These are phyloP conservation scores for Guaruba guarouba DNA, from an alignment of 2,113 vertebrate species.

Conservation along the genomic window DNA sequence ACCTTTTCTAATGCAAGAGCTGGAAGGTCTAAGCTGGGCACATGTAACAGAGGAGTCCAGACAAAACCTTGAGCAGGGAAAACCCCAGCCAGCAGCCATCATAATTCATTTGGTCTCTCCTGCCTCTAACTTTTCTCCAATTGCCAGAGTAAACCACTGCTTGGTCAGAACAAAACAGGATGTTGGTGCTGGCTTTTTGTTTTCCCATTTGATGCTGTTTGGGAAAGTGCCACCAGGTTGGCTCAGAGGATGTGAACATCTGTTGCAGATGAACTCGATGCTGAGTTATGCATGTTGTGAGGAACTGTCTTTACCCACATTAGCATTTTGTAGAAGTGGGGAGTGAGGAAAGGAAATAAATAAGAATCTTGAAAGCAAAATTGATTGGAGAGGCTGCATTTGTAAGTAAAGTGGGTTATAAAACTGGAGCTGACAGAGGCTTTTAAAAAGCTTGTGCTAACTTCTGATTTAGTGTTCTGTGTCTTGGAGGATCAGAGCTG, in stretches of 20 bases:
- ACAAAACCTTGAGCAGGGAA: background rate
- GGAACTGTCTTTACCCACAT: constrained; percentile 12
- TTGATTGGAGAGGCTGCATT: constrained; percentile 63
- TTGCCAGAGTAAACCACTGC: background rate
- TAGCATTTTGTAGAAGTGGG: constrained; percentile 48
- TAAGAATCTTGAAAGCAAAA: constrained; percentile 60
- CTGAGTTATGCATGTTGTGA: constrained; percentile 34
- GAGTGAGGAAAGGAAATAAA: constrained; percentile 55
- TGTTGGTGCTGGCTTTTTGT: background rate
- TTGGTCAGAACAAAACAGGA: background rate
- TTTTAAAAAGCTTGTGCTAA: constrained; percentile 48
- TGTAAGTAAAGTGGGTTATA: constrained; percentile 63
- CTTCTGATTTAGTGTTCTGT: constrained; percentile 51
- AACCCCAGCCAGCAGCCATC: background rate
- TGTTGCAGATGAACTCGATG: constrained; percentile 40
- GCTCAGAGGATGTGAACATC: constrained; percentile 19
- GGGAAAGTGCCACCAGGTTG: background rate
- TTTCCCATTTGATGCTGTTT: background rate
- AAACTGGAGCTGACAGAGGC: constrained; percentile 47
- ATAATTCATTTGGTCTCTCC: background rate
- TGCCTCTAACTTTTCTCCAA: background rate
- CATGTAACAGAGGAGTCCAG: background rate
- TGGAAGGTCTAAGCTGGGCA: background rate
- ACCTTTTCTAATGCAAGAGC: background rate
- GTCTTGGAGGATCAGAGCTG: constrained; percentile 31